phyloP scores from a whole-genome alignment of 2,888 invertebrate species.

The Ormyrus rosae region DNA sequence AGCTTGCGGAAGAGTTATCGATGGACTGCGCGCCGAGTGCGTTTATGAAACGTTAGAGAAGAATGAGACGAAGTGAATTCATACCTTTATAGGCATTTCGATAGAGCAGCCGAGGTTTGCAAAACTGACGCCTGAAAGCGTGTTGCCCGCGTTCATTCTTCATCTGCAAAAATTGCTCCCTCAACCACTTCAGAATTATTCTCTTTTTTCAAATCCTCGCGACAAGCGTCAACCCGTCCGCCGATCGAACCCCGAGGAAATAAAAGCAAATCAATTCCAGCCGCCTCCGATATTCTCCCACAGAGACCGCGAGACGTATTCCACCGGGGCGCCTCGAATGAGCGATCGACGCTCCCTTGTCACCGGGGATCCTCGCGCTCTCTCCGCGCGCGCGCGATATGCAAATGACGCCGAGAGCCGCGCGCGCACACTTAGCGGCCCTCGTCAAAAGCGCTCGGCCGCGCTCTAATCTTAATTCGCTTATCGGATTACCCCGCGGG shows the following conservation, averaged over 20 bases:
- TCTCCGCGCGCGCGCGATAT: slow-evolving; percentile 61
- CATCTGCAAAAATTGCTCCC: no score
- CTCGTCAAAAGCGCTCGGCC: slow-evolving; percentile 64
- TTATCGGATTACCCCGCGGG: slow-evolving; percentile 73
- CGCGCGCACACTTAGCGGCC: slow-evolving; percentile 55
- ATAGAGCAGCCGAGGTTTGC: no score
- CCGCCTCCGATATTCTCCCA: background rate
- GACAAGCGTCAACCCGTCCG: background rate
- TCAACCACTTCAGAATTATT: no score
- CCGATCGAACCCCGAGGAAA: background rate
- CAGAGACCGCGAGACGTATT: background rate
- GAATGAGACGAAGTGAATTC: no score
- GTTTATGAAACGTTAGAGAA: no score
- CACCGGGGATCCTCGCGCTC: slow-evolving; percentile 55
- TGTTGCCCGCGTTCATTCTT: no score
- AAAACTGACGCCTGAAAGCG: no score
- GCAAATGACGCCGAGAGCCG: slow-evolving; percentile 65
- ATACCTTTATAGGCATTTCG: no score
- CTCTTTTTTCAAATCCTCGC: no score
- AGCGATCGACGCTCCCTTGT: slow-evolving; percentile 60
- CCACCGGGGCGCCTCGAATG: background rate
- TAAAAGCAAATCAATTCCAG: background rate
- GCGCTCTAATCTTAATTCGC: slow-evolving; percentile 73
- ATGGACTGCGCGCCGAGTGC: no score
- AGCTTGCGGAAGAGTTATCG: no score